phyloP scores from a whole-genome alignment of 2,113 vertebrate genomes.

The Agapornis roseicollis region DNA sequence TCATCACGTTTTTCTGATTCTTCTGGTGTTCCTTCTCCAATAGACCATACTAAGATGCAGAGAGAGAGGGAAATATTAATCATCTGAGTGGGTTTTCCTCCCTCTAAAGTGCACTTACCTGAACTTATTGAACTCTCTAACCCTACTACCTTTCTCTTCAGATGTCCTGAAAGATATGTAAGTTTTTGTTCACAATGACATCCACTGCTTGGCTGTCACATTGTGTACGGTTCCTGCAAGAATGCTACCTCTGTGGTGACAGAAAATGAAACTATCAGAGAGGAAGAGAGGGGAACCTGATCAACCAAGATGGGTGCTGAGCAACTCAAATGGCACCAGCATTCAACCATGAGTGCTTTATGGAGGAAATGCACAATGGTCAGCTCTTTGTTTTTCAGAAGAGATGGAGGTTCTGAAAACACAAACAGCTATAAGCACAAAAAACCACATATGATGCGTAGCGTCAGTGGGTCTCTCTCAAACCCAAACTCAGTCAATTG shows the following conservation, averaged over 20 bases:
- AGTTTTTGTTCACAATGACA: slow-evolving; percentile 12
- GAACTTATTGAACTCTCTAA: slow-evolving; percentile 13
- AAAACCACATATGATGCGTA: not conserved
- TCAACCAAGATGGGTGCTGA: not conserved
- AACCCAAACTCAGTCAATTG: not conserved
- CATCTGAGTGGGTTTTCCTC: not conserved
- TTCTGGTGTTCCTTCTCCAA: slow-evolving; percentile 85
- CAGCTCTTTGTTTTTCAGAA: slow-evolving; percentile 64
- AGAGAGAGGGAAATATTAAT: slow-evolving; percentile 43
- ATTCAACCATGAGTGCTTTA: slow-evolving; percentile 40
- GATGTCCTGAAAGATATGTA: slow-evolving; percentile 15
- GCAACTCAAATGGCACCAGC: not conserved
- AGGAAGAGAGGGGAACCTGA: not conserved
- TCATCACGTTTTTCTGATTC: slow-evolving; percentile 84
- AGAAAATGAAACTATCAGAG: not conserved
- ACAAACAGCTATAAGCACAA: slow-evolving; percentile 40
- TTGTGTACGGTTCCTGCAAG: not conserved
- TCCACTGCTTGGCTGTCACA: slow-evolving; percentile 23
- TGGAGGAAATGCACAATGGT: not conserved
- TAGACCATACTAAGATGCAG: slow-evolving; percentile 84
- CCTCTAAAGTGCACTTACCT: slow-evolving; percentile 62
- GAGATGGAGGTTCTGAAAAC: slow-evolving; percentile 28
- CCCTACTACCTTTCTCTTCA: slow-evolving; percentile 15
- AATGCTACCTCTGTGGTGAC: not conserved
- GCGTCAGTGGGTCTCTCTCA: not conserved